Conservation (phyloP, 1,140 invertebrate genomes). For the Drosophila arizonae region DNA sequence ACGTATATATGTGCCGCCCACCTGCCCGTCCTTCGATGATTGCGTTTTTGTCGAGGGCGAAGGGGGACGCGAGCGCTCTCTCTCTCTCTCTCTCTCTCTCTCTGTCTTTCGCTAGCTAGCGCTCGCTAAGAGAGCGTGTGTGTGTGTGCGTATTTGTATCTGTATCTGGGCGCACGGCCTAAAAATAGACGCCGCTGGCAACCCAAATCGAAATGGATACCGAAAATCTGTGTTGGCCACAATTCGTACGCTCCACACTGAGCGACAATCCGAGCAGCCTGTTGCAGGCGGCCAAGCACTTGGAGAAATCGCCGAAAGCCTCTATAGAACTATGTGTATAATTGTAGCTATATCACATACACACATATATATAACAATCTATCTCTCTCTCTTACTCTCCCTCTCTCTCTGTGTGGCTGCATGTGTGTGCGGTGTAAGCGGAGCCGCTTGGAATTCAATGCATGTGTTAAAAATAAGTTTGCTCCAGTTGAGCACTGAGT, state of each 20-base stretch:
- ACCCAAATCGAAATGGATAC: slow-evolving; percentile 77
- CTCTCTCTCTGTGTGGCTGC: not conserved
- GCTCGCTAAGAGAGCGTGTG: not conserved
- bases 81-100: slow-evolving; percentile 7
- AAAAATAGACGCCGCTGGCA: slow-evolving; percentile 66
- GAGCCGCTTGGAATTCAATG: slow-evolving; percentile 79
- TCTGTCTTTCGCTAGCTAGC: not conserved
- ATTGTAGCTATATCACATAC: slow-evolving; percentile 2
- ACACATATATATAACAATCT: not conserved
- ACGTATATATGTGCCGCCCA: slow-evolving; percentile 50
- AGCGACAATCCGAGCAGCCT: slow-evolving; percentile 23
- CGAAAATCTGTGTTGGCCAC: slow-evolving; percentile 50
- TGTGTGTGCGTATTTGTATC: slow-evolving; percentile 34
- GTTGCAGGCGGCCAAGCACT: slow-evolving; percentile 37
- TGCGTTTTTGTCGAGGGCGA: not conserved
- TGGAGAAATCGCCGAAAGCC: slow-evolving; percentile 27
- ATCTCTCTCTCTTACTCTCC: slow-evolving; percentile 1
- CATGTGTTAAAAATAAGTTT: slow-evolving; percentile 78
- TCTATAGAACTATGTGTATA: slow-evolving; percentile 16
- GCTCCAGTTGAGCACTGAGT: slow-evolving; percentile 65
- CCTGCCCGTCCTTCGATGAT: slow-evolving; percentile 67
- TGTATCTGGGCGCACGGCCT: slow-evolving; percentile 71
- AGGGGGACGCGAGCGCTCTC: not conserved
- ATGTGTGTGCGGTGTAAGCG: slow-evolving; percentile 65
- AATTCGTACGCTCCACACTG: slow-evolving; percentile 11